Evolutionary conservation across 1,140 invertebrate genomes (phyloP), one percentile per base, ranked within the genome.

Genomic region (Drosophila suzukii): DNA sequence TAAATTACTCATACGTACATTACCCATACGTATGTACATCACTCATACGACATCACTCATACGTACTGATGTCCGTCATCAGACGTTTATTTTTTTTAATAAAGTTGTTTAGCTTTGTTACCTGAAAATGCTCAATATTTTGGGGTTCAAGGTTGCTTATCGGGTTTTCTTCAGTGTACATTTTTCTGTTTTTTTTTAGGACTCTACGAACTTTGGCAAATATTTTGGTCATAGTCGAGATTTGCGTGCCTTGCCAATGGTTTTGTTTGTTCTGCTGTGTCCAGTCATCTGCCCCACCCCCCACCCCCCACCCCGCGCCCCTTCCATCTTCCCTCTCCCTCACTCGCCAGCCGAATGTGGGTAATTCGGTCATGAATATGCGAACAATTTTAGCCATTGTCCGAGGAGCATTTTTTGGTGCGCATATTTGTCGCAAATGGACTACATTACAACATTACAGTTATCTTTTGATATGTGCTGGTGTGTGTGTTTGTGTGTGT

Each of bases 331-430:
- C n/a, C 17, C 15, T 3, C 39, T 34, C 51, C 38, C 50, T 65
- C 46, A 24, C 15, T 20, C 61, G 32, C 17, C 65, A 67, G n/a
- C 61, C 60, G 72, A 88, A 86, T 88, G 75, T 86, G 83, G 83
- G 83, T 86, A 88, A 86, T 88, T 88, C 83, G 83, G 83, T 86
- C 83, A 86, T 86, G 84, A 86, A 86, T 88, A 86, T 88, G 83
- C 83, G 79, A 86, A 82, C 75, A 79, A 88, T 88, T 86, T 67
- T 70, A 62, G 59, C 80, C 83, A 88, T 82, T 86, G 83, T 86
- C 83, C 83, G 57, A 82, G 73, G 27, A 76, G 79, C 67, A 86
- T 86, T 88, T 86, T 86, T 82, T 77, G 66, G 58, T 82, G 77
- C 75, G 83, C 82, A 86, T 82, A 86, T 86, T 86, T 86, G 82